Base-by-base conservation (phyloP, 2,888 invertebrate species). In the Dolomedes plantarius region DNA sequence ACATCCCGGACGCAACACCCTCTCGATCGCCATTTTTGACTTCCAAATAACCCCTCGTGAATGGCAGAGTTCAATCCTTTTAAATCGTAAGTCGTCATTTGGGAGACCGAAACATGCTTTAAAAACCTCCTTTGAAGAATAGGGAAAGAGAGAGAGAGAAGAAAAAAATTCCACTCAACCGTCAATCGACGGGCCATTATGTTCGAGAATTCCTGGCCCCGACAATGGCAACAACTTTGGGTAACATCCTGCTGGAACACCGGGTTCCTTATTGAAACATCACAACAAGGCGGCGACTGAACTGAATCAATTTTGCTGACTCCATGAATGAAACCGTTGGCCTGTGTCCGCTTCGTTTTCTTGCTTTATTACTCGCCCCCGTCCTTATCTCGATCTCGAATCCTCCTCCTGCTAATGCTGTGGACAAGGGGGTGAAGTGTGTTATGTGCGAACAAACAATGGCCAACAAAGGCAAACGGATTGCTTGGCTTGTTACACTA, bases 181-280 rank as follows among this genome's bases (percentile, higher is more conserved):
- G 23, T 56, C 56, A 19, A 56, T 56, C 56, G 23, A 19, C 13
- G 13, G 11, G 13, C 23, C 56, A 56, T 56, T 16, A 56, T 46
- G 9, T 16, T 56, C 16, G 23, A 23, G 56, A 56, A 56, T 16
- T 16, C 16, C n/a, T 16, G 2, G 11, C 36, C 16, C 11, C 56
- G 56, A 56, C 56, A 56, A 56, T 56, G 7, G 56, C n/a, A n/a
- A n/a, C n/a, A 56, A 56, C 36, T 23, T 23, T 56, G 3, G 5
- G 56, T 23, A 56, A 56, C 56, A 56, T 56, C 56, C 56, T 46
- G 41, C 13, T 16, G 16, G 23, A 46, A 56, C 56, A 6, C 65
- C 65, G 23, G 77, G 79, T 80, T 16, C 72, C 71, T 74, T 74
- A 81, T 81, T 74, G 81, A 81, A 81, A 73, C 81, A 81, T 81